A percentile compares a stretch with the other conserved stretches of the same genome.
Evolutionary conservation across 2,113 vertebrate genomes (phyloP).

Genomic region (Ptychochromis oligacanthus): DNA sequence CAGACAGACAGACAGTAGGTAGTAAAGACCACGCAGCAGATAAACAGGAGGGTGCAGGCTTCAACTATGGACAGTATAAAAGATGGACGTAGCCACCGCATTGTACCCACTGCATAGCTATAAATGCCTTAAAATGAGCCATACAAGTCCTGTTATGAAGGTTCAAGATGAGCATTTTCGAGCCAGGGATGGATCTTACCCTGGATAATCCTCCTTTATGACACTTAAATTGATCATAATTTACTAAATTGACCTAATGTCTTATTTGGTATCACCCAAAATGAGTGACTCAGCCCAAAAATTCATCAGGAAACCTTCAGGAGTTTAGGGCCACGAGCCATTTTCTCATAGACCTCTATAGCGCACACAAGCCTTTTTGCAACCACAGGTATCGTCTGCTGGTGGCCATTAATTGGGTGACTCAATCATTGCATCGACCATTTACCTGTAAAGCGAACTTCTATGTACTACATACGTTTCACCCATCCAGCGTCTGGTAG

Average conservation of each 20-base stretch:
- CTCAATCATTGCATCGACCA: too few relatives aligned
- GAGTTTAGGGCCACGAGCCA: neutral
- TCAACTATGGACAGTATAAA: neutral
- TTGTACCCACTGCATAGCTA: neutral
- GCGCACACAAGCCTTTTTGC: neutral
- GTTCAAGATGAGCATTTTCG: neutral
- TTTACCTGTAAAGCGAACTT: too few relatives aligned
- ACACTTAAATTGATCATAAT: too few relatives aligned
- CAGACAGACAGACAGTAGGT: slow-evolving; percentile 2
- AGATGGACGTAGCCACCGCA: neutral
- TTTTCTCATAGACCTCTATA: neutral
- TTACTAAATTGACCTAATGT: too few relatives aligned
- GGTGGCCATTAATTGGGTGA: too few relatives aligned
- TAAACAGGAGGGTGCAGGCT: neutral
- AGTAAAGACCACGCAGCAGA: neutral
- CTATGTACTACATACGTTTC: too few relatives aligned
- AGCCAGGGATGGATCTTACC: neutral
- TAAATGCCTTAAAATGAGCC: neutral
- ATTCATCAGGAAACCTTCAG: neutral
- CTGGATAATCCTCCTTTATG: too few relatives aligned
- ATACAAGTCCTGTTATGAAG: too few relatives aligned
- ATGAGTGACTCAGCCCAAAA: neutral
- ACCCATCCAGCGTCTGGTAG: too few relatives aligned
- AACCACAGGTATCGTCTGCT: too few relatives aligned
- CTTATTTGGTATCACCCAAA: too few relatives aligned